Percentiles rank a stretch among this genome's conserved stretches.
phyloP scores from a whole-genome alignment of 2,113 vertebrate genomes.

The Barnardius zonarius region DNA sequence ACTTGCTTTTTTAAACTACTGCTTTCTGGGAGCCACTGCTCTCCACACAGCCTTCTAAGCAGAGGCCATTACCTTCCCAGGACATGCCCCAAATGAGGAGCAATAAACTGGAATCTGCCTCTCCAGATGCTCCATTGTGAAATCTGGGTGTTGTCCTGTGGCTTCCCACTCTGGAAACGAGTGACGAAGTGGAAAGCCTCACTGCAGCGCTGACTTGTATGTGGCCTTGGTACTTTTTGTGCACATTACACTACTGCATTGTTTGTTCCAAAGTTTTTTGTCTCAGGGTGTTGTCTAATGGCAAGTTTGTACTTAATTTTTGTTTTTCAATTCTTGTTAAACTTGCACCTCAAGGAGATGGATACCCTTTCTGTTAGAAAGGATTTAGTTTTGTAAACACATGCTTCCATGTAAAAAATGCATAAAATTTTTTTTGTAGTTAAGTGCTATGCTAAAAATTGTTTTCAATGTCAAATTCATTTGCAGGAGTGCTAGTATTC shows the following conservation, averaged over 20 bases:
- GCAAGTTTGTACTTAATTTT: background rate
- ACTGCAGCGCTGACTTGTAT: background rate
- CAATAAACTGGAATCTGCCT: background rate
- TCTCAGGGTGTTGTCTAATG: background rate
- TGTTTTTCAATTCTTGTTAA: background rate
- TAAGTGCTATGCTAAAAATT: background rate
- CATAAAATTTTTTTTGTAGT: background rate
- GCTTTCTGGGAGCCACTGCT: constrained; percentile 5
- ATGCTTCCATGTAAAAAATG: background rate
- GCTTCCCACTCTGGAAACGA: background rate
- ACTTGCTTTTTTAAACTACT: background rate
- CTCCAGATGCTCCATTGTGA: background rate
- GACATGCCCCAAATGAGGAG: background rate
- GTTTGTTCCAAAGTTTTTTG: background rate
- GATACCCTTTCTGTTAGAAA: background rate
- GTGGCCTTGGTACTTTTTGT: background rate
- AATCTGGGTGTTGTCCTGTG: background rate
- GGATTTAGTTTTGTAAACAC: background rate
- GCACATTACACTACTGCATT: background rate
- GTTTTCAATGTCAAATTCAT: background rate
- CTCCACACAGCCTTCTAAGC: background rate
- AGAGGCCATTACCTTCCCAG: constrained; percentile 15
- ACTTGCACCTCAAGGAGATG: background rate
- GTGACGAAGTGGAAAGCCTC: background rate
- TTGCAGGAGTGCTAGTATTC: background rate